These are phyloP conservation scores for Leucoraja ocellata DNA, from an alignment of 2,797 vertebrate species.

Conservation along the genomic window DNA sequence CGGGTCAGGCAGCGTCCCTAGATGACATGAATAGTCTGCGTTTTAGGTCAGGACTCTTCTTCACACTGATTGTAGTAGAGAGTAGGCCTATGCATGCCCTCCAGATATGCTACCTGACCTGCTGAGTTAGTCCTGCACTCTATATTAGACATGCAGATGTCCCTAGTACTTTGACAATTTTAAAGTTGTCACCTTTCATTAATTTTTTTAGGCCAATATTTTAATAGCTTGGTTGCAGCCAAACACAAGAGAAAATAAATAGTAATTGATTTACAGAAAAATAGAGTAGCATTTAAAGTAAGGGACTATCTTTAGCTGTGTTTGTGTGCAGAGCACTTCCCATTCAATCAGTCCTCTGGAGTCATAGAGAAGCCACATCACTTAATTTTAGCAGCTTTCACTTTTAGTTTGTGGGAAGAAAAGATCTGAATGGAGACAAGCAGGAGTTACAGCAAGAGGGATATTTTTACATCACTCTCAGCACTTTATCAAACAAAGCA, in stretches of 20 bases:
- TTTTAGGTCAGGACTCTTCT: too few relatives aligned
- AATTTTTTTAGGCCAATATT: background rate
- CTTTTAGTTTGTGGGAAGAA: slow-evolving; percentile 72
- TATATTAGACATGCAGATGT: background rate
- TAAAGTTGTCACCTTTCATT: background rate
- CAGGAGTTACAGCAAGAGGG: slow-evolving; percentile 60
- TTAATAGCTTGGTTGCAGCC: background rate
- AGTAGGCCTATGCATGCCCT: too few relatives aligned
- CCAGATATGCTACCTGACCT: too few relatives aligned
- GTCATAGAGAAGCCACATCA: slow-evolving; percentile 97
- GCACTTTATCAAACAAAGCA: slow-evolving; percentile 79
- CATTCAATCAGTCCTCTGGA: slow-evolving; percentile 86
- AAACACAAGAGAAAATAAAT: background rate
- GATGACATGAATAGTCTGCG: too few relatives aligned
- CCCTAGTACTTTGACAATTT: background rate
- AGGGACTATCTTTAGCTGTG: slow-evolving; percentile 82
- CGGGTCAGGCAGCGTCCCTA: too few relatives aligned
- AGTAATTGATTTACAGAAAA: too few relatives aligned
- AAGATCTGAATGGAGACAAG: slow-evolving; percentile 72
- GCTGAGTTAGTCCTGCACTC: too few relatives aligned
- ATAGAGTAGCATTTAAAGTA: slow-evolving; percentile 28
- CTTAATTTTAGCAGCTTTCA: slow-evolving; percentile 96
- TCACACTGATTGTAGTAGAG: too few relatives aligned
- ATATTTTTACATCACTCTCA: slow-evolving; percentile 77
- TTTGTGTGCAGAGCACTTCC: slow-evolving; percentile 79